These are phyloP conservation scores for Penaeus monodon DNA, from an alignment of 2,888 invertebrate genomes.

Conservation along the genomic window DNA sequence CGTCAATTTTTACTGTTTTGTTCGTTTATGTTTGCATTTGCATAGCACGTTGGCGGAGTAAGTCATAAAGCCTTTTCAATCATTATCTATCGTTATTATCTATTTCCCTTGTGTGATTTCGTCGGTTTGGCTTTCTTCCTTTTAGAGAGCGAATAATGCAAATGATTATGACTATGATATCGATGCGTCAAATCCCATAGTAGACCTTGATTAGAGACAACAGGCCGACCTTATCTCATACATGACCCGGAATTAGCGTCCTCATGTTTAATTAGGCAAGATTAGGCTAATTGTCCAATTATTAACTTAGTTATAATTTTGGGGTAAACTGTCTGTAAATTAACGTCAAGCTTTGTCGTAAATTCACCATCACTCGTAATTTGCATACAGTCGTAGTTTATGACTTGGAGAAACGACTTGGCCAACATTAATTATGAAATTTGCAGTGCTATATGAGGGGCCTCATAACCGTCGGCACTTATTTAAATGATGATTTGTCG, in stretches of 20 bases:
- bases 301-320: constrained; percentile 39
- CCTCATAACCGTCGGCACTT: constrained; percentile 25
- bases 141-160: too few relatives aligned
- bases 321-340: constrained; percentile 33
- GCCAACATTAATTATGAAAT: constrained; percentile 30
- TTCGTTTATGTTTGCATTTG: too few relatives aligned
- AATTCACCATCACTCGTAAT: constrained; percentile 24
- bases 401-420: constrained; percentile 3
- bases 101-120: too few relatives aligned
- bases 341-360: constrained; percentile 12
- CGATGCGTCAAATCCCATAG: too few relatives aligned
- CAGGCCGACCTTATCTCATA: not conserved
- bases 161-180: too few relatives aligned
- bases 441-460: constrained; percentile 37
- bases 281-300: constrained; percentile 34
- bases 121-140: too few relatives aligned
- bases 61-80: too few relatives aligned
- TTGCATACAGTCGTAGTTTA: constrained; percentile 24
- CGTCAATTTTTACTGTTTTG: too few relatives aligned
- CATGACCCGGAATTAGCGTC: too few relatives aligned
- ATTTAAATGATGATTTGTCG: constrained; percentile 43
- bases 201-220: too few relatives aligned
- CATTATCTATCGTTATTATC: too few relatives aligned
- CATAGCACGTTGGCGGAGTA: too few relatives aligned
- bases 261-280: constrained; percentile 11